Base-by-base conservation (phyloP, 1,140 invertebrate genomes). In the Chrysopa pallens region DNA sequence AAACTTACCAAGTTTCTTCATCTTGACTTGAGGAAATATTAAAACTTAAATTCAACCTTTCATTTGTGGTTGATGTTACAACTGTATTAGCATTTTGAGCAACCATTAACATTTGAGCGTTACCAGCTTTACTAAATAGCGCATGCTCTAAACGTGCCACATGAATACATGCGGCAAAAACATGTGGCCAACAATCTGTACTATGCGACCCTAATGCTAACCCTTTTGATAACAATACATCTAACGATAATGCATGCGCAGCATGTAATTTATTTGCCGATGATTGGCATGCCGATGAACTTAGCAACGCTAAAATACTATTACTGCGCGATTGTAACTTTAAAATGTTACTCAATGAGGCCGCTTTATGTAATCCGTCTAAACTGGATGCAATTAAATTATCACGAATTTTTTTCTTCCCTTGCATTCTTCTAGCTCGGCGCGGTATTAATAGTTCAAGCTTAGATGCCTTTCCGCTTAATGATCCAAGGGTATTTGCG, bases 111-210 rank as follows among this genome's bases (percentile, higher is more conserved):
- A 60, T 42, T 46, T 61, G 59, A 1, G 59, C 54, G 2, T 69
- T 70, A 1, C 71, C 61, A 9, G 69, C 70, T 52, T 70, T 69
- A 45, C 84, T 85, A 47, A 90, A 92, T 46, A 89, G 76, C 2
- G 79, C 78, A 57, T 90, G 84, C 54, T 93, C 89, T 49, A 93
- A 60, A 50, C 81, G 80, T n/a, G 83, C 79, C 23, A 92, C 84
- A 55, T 90, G 88, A n/a, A 88, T 71, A 54, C 86, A 91, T 7
- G 76, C 90, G 59, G 80, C 78, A 56, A 95, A 91, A 43, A 95
- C 84, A 59, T 92, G 87, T 29, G 80, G 78, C 91, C 91, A 95
- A 54, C 88, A 93, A 46, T 91, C 84, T 33, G 81, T 73, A 23
- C 86, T 84, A 54, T 92, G 88, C 46, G 85, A 89, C 5, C 85